phyloP scores from a whole-genome alignment of 2,888 invertebrate genomes.

The Dexiosoma caninum region DNA sequence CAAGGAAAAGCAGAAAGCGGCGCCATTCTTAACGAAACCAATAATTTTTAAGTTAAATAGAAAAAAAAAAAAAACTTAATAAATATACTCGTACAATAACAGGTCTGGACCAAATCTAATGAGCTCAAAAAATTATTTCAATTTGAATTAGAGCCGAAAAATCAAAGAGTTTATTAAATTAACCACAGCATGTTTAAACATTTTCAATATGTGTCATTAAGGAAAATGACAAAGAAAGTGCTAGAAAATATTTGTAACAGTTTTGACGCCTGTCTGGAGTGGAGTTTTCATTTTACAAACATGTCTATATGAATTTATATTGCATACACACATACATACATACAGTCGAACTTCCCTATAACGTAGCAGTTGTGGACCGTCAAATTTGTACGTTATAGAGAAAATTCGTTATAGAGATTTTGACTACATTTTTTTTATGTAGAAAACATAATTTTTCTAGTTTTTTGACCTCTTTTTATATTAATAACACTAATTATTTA shows the following conservation, averaged over 20 bases:
- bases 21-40: neutral
- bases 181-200: conserved; percentile 53
- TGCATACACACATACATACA: too few relatives aligned
- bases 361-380: too few relatives aligned
- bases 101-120: conserved; percentile 13
- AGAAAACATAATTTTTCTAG: too few relatives aligned
- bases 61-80: conserved; percentile 19
- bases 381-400: too few relatives aligned
- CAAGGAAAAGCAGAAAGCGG: neutral
- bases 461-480: too few relatives aligned
- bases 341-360: too few relatives aligned
- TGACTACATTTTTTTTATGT: too few relatives aligned
- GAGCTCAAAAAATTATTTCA: neutral
- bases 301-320: too few relatives aligned
- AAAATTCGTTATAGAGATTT: too few relatives aligned
- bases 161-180: conserved; percentile 31
- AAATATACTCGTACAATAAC: conserved; percentile 8
- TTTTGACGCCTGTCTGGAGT: conserved; percentile 64
- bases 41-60: neutral
- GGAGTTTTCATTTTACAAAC: neutral
- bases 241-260: conserved; percentile 40
- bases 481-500: too few relatives aligned
- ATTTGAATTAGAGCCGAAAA: conserved; percentile 2
- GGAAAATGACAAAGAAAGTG: neutral
- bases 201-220: conserved; percentile 29